Evolutionary conservation across 2,888 invertebrate species (phyloP), one percentile per base, ranked within the genome.

Genomic region (Thelaira solivaga): DNA sequence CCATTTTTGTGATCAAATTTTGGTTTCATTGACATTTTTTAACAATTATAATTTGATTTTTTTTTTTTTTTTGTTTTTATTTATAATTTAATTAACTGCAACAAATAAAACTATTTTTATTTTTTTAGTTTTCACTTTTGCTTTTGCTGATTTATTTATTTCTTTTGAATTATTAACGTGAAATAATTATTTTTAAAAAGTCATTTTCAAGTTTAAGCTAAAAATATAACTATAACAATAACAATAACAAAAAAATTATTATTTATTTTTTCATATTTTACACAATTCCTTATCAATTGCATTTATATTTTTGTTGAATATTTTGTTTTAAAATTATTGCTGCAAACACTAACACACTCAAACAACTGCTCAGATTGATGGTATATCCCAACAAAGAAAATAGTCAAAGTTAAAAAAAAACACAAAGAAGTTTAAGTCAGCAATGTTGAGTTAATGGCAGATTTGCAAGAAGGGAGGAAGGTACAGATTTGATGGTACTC

Each of bases 21-120:
- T 6, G 64, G 39, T 69, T 73, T 69, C 4, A 39, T 34, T 41
- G 78, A 51, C 69, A 78, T 77, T 69, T 49, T 62, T 7, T 8
- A 18, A 1, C 2, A 10, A 39, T 51, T 1, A 1, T 49, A 11
- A n/a, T 43, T n/a, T 10, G 13, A 10, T 72, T n/a, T 47, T 55
- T 11, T 7, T 24, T 20, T 18, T 10, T 18, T 13, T 10, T 22
- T 51, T 53, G 11, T 29, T 39, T 41, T 26, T n/a, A 36, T 29
- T 49, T 49, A 47, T n/a, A n/a, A n/a, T n/a, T n/a, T n/a, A n/a
- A n/a, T 24, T 62, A n/a, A 2, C 7, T 47, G 20, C 10, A 55
- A n/a, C 31, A 8, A n/a, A n/a, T n/a, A n/a, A n/a, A n/a, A n/a
- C n/a, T n/a, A n/a, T n/a, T 22, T 24, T 18, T 24, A 1, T 8